Evolutionary conservation across 2,888 invertebrate genomes (phyloP).

Genomic region (Leptarthrus brevirostris): DNA sequence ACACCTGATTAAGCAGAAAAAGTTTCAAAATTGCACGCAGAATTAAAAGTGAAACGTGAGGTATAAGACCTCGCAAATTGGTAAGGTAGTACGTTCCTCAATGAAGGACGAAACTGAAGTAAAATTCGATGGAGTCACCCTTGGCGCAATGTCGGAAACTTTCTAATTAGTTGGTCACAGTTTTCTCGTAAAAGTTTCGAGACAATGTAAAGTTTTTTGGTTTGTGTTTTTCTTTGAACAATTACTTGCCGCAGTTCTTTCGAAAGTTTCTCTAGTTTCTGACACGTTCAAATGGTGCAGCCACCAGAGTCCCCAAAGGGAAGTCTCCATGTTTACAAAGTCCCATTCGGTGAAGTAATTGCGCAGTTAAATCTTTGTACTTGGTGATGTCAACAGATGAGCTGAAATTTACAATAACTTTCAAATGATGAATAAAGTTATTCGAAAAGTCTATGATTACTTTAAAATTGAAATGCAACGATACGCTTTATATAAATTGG

Average conservation of each 20-base stretch:
- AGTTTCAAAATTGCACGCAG: constrained; percentile 2
- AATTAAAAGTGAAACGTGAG: constrained; percentile 38
- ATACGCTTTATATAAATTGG: too few species aligned
- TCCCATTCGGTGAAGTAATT: not conserved
- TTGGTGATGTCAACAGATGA: not conserved
- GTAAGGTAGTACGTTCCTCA: not conserved
- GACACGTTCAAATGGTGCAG: constrained; percentile 10
- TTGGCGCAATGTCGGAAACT: constrained; percentile 5
- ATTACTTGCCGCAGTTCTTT: constrained; percentile 28
- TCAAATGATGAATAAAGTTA: too few species aligned
- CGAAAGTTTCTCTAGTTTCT: constrained; percentile 13
- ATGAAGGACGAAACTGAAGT: constrained; percentile 11
- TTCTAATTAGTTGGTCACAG: constrained; percentile 43
- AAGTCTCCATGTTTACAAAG: constrained; percentile 4
- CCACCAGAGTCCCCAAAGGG: not conserved
- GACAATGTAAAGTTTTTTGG: constrained; percentile 29
- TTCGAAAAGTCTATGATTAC: too few species aligned
- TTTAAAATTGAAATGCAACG: too few species aligned
- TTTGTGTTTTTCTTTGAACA: constrained; percentile 35
- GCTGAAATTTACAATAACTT: too few species aligned
- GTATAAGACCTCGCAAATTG: constrained; percentile 12
- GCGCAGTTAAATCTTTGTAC: not conserved
- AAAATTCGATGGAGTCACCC: not conserved
- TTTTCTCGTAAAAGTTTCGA: constrained; percentile 29
- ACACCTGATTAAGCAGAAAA: constrained; percentile 26